Evolutionary conservation across 2,797 vertebrate genomes (phyloP).

Genomic region (Brotula barbata): DNA sequence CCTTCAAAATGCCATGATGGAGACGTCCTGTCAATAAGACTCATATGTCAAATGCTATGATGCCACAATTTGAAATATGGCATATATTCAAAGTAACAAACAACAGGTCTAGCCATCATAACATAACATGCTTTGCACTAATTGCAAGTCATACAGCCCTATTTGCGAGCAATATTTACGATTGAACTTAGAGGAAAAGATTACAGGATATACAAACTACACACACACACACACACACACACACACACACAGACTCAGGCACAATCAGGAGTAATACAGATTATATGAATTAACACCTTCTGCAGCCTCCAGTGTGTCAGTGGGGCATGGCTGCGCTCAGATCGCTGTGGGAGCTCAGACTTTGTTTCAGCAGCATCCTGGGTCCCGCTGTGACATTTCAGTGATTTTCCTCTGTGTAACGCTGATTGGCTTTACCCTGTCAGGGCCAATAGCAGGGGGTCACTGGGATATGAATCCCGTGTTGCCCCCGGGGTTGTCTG

Average conservation of each 20-base stretch:
- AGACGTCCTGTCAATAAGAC: too few relatives aligned
- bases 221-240: too few relatives aligned
- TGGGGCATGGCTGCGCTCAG: slow-evolving; percentile 29
- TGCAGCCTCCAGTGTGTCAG: slow-evolving; percentile 52
- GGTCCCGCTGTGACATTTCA: slow-evolving; percentile 36
- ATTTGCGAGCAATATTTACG: too few relatives aligned
- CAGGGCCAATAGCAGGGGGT: slow-evolving; percentile 42
- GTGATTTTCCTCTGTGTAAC: slow-evolving; percentile 32
- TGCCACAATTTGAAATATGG: too few relatives aligned
- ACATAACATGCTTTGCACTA: too few relatives aligned
- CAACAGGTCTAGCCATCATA: too few relatives aligned
- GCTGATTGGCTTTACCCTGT: slow-evolving; percentile 57
- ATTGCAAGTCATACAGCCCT: too few relatives aligned
- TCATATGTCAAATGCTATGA: too few relatives aligned
- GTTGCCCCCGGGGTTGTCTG: slow-evolving; percentile 32
- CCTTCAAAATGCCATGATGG: too few relatives aligned
- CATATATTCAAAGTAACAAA: too few relatives aligned
- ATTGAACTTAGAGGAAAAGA: neutral
- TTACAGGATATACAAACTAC: neutral
- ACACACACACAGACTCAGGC: too few relatives aligned
- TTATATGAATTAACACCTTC: slow-evolving; percentile 24
- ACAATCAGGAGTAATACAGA: slow-evolving; percentile 1
- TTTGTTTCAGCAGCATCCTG: slow-evolving; percentile 30
- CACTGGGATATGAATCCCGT: slow-evolving; percentile 41
- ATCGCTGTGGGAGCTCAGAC: slow-evolving; percentile 33